Conservation (phyloP, 2,113 vertebrate genomes). For the Hippocampus mohnikei region DNA sequence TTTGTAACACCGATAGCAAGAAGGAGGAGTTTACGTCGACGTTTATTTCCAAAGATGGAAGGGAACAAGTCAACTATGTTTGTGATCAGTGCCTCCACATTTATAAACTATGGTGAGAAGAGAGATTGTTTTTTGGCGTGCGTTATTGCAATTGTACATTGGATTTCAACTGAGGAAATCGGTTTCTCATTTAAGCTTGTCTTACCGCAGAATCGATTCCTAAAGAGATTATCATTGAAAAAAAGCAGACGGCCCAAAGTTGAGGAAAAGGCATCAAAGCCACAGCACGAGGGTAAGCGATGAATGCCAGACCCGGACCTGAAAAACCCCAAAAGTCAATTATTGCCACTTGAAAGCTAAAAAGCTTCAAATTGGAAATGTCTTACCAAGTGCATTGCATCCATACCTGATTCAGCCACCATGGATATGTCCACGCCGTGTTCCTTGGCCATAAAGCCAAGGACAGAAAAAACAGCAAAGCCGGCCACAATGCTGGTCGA, state of each 20-base stretch:
- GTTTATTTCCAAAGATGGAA: constrained; percentile 55
- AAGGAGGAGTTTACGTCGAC: constrained; percentile 70
- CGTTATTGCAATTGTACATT: not conserved
- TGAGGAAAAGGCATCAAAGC: constrained; percentile 75
- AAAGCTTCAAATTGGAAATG: not conserved
- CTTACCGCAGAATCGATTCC: constrained; percentile 76
- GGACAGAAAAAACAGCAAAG: constrained; percentile 89
- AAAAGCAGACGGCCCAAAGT: constrained; percentile 76
- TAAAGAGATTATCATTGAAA: constrained; percentile 75
- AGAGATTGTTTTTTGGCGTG: constrained; percentile 3
- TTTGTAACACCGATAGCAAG: constrained; percentile 61
- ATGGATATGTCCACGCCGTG: constrained; percentile 81
- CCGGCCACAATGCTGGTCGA: constrained; percentile 88
- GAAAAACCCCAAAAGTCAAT: not conserved
- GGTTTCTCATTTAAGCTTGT: not conserved
- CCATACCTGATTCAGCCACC: constrained; percentile 84
- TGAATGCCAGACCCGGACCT: constrained; percentile 65
- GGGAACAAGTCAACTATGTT: constrained; percentile 74
- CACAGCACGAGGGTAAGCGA: constrained; percentile 65
- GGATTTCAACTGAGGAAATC: not conserved
- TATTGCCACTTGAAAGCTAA: not conserved
- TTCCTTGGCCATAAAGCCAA: constrained; percentile 86
- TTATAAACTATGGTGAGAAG: constrained; percentile 65
- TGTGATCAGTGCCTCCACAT: constrained; percentile 70
- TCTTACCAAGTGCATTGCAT: not conserved